Evolutionary conservation across 1,140 invertebrate genomes (phyloP).

Genomic region (Amyelois transitella): DNA sequence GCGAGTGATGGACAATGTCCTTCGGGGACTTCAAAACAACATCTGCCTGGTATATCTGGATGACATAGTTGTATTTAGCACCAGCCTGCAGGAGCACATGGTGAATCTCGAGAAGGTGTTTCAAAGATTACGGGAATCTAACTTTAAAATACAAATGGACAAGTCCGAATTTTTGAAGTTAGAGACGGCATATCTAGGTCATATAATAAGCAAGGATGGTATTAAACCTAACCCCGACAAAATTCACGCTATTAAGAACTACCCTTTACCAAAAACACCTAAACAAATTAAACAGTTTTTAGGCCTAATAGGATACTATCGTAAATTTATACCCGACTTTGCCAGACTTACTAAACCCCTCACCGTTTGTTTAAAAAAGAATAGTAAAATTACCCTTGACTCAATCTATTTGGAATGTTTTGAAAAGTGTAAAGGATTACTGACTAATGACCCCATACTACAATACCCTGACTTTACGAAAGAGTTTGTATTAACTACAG

Average conservation of each 20-base stretch:
- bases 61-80: background rate
- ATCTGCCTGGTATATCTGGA: slow-evolving; percentile 2
- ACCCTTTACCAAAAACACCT: background rate
- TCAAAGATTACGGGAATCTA: background rate
- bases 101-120: background rate
- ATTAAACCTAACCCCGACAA: slow-evolving; percentile 2
- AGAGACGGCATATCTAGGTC: background rate
- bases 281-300: background rate
- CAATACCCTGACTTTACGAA: no score
- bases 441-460: no score
- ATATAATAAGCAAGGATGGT: background rate
- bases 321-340: background rate
- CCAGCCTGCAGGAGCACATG: background rate
- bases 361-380: no score
- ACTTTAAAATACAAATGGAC: no score
- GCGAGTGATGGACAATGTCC: slow-evolving; percentile 1
- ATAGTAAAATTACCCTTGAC: no score
- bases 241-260: no score
- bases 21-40: background rate
- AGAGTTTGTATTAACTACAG: no score
- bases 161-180: no score
- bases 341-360: background rate
- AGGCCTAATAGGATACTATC: background rate
- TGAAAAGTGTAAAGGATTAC: background rate
- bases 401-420: background rate